These are phyloP conservation scores for Sebastes oblongus DNA, from an alignment of 2,797 vertebrate genomes.

Conservation along the genomic window DNA sequence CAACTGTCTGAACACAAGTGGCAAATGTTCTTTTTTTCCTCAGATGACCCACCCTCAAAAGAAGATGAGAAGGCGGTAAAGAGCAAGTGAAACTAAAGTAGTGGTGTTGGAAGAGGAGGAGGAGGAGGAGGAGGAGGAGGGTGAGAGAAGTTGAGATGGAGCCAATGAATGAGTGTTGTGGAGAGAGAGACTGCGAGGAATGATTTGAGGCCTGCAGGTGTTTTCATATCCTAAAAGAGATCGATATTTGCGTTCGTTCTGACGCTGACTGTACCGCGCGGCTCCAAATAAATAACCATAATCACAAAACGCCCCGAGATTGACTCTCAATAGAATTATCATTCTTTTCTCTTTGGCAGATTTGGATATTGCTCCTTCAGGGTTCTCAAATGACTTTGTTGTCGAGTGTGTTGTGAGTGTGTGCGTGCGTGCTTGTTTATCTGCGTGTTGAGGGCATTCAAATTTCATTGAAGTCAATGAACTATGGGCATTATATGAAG, in stretches of 20 bases:
- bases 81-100: constrained; percentile 44
- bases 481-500: constrained; percentile 71
- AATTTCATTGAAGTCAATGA: constrained; percentile 72
- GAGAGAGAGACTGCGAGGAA: constrained; percentile 64
- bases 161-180: constrained; percentile 45
- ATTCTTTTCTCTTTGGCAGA: constrained; percentile 83
- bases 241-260: constrained; percentile 82
- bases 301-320: constrained; percentile 83
- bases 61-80: constrained; percentile 25
- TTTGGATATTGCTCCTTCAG: constrained; percentile 83
- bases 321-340: constrained; percentile 85
- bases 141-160: constrained; percentile 21
- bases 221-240: constrained; percentile 81
- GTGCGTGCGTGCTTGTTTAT: constrained; percentile 45
- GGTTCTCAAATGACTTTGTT: constrained; percentile 79
- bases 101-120: background rate
- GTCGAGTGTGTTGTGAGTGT: constrained; percentile 60
- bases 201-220: constrained; percentile 82
- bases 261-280: constrained; percentile 72
- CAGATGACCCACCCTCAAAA: constrained; percentile 17
- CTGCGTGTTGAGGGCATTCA: constrained; percentile 66
- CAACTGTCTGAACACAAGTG: constrained; percentile 12
- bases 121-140: background rate
- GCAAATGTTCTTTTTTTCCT: constrained; percentile 17
- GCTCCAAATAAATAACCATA: constrained; percentile 86